These are phyloP conservation scores for Lasioglossum zephyrum DNA, from an alignment of 2,888 invertebrate species.

Conservation along the genomic window DNA sequence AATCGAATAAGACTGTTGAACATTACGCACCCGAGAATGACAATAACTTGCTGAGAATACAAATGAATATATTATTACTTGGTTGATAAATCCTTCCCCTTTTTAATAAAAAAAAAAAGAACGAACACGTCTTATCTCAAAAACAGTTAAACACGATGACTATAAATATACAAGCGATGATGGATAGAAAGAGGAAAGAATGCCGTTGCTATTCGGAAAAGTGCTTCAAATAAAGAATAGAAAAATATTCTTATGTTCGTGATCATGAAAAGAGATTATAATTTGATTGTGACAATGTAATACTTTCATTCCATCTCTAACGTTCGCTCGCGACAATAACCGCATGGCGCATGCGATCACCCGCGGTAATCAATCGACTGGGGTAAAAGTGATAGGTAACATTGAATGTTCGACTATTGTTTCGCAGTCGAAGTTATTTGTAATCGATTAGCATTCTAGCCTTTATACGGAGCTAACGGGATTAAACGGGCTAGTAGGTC, in stretches of 20 bases:
- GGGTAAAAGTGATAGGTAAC: slow-evolving; percentile 55
- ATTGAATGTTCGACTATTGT: slow-evolving; percentile 55
- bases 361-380: slow-evolving; percentile 44
- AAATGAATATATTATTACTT: slow-evolving; percentile 31
- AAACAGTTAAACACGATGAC: slow-evolving; percentile 43
- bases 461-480: slow-evolving; percentile 59
- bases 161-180: slow-evolving; percentile 33
- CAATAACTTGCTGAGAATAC: slow-evolving; percentile 14
- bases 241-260: slow-evolving; percentile 31
- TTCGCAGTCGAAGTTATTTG: slow-evolving; percentile 51
- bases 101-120: slow-evolving; percentile 14
- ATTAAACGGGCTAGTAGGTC: slow-evolving; percentile 75
- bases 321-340: slow-evolving; percentile 46
- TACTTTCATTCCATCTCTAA: slow-evolving; percentile 54
- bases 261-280: slow-evolving; percentile 32
- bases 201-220: slow-evolving; percentile 2
- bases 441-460: slow-evolving; percentile 57
- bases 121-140: slow-evolving; percentile 31
- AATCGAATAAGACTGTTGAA: neutral
- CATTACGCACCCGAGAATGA: slow-evolving; percentile 7
- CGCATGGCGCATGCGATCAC: slow-evolving; percentile 25
- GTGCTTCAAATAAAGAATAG: slow-evolving; percentile 41
- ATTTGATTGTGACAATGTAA: slow-evolving; percentile 48
- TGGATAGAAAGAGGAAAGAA: slow-evolving; percentile 28
- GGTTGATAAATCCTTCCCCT: slow-evolving; percentile 30